Conservation (phyloP, 30 jellyfish, hydroid and myxozoan species). For the Catostylus mosaicus region DNA sequence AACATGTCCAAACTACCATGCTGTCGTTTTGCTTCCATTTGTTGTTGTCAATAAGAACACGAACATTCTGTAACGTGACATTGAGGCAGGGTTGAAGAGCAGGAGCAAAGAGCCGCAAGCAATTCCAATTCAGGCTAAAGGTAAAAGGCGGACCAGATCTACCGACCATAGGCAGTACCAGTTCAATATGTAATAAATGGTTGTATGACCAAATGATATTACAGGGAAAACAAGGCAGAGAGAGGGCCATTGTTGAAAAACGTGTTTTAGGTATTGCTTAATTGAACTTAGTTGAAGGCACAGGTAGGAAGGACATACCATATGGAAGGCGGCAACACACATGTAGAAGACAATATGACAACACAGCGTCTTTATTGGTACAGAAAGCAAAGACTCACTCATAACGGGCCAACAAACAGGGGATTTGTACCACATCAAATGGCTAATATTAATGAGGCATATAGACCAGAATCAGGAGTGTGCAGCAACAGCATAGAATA, state of each 20-base stretch:
- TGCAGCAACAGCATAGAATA: conserved; percentile 4
- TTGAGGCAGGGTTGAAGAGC: background rate
- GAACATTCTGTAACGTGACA: too few relatives aligned
- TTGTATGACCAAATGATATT: conserved; percentile 9
- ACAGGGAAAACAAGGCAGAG: background rate
- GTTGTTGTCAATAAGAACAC: background rate
- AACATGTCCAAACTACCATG: background rate
- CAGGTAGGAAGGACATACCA: too few relatives aligned
- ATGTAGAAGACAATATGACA: conserved; percentile 69
- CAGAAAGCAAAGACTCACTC: conserved; percentile 76
- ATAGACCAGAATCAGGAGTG: conserved; percentile 35
- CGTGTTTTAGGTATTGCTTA: background rate
- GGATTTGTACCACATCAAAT: conserved; percentile 51
- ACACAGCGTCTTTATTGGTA: conserved; percentile 83
- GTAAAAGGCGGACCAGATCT: conserved; percentile 3
- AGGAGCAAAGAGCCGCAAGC: conserved; percentile 3
- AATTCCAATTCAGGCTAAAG: background rate
- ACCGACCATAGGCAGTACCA: background rate
- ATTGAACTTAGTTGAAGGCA: background rate
- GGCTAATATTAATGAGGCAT: conserved; percentile 27
- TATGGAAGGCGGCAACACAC: conserved; percentile 70
- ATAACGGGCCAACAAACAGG: conserved; percentile 55
- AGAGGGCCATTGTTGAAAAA: background rate
- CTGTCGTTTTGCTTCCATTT: background rate
- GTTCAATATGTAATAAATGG: conserved; percentile 15